Conservation (phyloP, 2,797 vertebrate genomes). For the Enteromius treurensis region DNA sequence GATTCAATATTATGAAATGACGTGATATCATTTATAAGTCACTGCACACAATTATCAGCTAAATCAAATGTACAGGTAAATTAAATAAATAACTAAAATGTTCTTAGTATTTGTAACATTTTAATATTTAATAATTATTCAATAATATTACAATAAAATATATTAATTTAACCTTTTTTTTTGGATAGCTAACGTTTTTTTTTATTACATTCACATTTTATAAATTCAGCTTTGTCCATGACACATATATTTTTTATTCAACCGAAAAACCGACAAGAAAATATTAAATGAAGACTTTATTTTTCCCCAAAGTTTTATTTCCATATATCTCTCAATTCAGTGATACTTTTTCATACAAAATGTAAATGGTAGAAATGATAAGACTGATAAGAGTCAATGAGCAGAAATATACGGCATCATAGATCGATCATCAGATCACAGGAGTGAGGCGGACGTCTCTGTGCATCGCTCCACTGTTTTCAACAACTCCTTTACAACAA, state of each 20-base stretch:
- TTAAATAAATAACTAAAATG: background rate
- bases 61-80: background rate
- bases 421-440: constrained; percentile 74
- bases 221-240: background rate
- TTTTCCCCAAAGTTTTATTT: constrained; percentile 66
- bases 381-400: constrained; percentile 84
- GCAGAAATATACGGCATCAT: constrained; percentile 69
- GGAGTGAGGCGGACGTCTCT: constrained; percentile 81
- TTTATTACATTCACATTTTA: background rate
- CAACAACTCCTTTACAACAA: constrained; percentile 48
- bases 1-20: background rate
- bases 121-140: background rate
- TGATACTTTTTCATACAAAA: constrained; percentile 95
- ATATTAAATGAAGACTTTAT: background rate
- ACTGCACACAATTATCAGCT: background rate
- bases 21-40: background rate
- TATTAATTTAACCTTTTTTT: background rate
- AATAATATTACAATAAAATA: background rate
- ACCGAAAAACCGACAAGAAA: background rate
- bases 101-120: too few species aligned
- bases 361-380: constrained; percentile 87
- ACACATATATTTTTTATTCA: background rate
- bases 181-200: background rate
- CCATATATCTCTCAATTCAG: constrained; percentile 88
- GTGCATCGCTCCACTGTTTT: constrained; percentile 70